phyloP scores from a whole-genome alignment of 64 coral and sea anemone genomes.

The Montipora sp. region DNA sequence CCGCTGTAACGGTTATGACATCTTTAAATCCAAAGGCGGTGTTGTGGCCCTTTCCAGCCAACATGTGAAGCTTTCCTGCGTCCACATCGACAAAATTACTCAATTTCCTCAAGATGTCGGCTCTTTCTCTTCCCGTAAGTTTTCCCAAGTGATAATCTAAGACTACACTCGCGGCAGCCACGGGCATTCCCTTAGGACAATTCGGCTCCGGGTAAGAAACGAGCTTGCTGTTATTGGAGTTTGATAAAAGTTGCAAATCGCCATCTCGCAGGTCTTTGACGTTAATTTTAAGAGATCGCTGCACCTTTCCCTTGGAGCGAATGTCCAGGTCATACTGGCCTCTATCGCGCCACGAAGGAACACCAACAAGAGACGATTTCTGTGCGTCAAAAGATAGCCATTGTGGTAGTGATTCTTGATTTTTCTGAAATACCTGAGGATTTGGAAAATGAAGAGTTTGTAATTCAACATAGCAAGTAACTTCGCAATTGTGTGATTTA shows the following conservation, averaged over 20 bases:
- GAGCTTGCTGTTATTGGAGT: conserved; percentile 72
- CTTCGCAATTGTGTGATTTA: background rate
- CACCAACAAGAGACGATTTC: conserved; percentile 50
- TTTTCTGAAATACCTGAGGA: conserved; percentile 69
- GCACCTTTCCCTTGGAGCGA: background rate
- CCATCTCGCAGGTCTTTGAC: conserved; percentile 26
- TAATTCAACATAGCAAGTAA: background rate
- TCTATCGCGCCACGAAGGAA: conserved; percentile 73
- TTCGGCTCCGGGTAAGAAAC: conserved; percentile 11
- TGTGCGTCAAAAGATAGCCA: conserved; percentile 74
- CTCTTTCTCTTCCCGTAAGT: conserved; percentile 54
- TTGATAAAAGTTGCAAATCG: background rate
- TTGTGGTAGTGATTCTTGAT: conserved; percentile 64
- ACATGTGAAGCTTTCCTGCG: conserved; percentile 61
- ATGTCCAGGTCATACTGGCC: conserved; percentile 9
- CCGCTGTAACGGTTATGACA: conserved; percentile 75
- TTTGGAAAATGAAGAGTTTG: background rate
- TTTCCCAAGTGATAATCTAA: conserved; percentile 80
- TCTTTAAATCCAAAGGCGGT: conserved; percentile 79
- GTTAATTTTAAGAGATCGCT: conserved; percentile 9
- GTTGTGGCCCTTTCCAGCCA: conserved; percentile 74
- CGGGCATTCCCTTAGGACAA: conserved; percentile 68
- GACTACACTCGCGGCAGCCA: conserved; percentile 73
- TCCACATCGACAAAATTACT: conserved; percentile 65
- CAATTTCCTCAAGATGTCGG: conserved; percentile 59